Evolutionary conservation across 2,888 invertebrate genomes (phyloP).

Genomic region (Trissolcus japonicus): DNA sequence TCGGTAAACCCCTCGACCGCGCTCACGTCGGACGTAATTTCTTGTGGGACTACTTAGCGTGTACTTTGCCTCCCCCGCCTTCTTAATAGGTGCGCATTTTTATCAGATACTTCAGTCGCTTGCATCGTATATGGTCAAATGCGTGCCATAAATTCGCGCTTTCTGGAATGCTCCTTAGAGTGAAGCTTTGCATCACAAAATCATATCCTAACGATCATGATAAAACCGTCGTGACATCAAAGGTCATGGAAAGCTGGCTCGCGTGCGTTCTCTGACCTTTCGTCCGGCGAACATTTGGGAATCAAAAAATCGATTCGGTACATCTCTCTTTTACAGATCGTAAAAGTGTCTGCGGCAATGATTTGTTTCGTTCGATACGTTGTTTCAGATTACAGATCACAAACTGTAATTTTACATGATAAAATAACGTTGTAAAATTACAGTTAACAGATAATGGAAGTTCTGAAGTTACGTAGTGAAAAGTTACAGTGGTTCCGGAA

Average conservation of each 20-base stretch:
- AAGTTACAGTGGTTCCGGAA: too few species aligned
- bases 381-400: too few species aligned
- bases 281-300: background rate
- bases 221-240: background rate
- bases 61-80: conserved; percentile 5
- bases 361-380: too few species aligned
- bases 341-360: background rate
- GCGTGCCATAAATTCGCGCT: conserved; percentile 27
- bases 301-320: conserved; percentile 4
- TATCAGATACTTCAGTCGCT: conserved; percentile 20
- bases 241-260: conserved; percentile 1
- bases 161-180: conserved; percentile 38
- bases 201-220: too few species aligned
- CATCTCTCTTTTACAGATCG: background rate
- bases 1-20: conserved; percentile 3
- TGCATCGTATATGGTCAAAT: conserved; percentile 21
- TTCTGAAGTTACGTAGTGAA: too few species aligned
- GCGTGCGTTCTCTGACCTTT: background rate
- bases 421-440: too few species aligned
- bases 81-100: background rate
- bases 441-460: too few species aligned
- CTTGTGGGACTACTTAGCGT: conserved; percentile 23
- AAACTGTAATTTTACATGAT: too few species aligned
- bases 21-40: conserved; percentile 20
- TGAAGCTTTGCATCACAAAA: conserved; percentile 10